Conservation (phyloP, 2,797 vertebrate species). For the Lophotriccus pileatus region DNA sequence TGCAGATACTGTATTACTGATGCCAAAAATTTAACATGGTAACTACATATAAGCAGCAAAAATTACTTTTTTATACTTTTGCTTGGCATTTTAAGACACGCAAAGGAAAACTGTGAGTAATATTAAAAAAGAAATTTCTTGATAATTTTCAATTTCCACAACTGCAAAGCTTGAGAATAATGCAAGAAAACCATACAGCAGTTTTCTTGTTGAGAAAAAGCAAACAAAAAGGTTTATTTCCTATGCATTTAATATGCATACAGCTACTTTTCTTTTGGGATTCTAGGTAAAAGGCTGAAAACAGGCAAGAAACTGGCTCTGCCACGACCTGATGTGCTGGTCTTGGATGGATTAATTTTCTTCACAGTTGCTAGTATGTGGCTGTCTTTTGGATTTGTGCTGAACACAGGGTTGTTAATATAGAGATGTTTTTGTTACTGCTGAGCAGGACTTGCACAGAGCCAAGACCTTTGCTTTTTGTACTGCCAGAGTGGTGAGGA, state of each 20-base stretch:
- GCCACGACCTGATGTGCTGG: not conserved
- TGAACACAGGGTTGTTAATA: not conserved
- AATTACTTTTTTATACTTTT: not conserved
- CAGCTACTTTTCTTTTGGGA: not conserved
- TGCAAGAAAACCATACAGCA: not conserved
- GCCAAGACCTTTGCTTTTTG: not conserved
- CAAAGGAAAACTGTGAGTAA: not conserved
- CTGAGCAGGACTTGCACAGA: not conserved
- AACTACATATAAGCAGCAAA: not conserved
- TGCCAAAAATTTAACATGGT: not conserved
- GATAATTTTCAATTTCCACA: not conserved
- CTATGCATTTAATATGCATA: not conserved
- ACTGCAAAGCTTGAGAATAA: not conserved
- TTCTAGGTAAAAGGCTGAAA: not conserved
- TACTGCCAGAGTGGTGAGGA: rapidly evolving
- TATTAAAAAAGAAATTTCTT: not conserved
- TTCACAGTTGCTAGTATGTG: no score
- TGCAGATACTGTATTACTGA: not conserved
- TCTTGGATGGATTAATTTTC: not conserved
- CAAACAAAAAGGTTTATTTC: not conserved
- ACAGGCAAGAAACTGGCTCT: not conserved
- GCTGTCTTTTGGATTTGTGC: not conserved
- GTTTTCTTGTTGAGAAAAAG: not conserved
- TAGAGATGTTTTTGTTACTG: not conserved
- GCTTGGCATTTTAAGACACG: not conserved